These are phyloP conservation scores for Apamea crenata DNA, from an alignment of 2,888 invertebrate genomes.

Conservation along the genomic window DNA sequence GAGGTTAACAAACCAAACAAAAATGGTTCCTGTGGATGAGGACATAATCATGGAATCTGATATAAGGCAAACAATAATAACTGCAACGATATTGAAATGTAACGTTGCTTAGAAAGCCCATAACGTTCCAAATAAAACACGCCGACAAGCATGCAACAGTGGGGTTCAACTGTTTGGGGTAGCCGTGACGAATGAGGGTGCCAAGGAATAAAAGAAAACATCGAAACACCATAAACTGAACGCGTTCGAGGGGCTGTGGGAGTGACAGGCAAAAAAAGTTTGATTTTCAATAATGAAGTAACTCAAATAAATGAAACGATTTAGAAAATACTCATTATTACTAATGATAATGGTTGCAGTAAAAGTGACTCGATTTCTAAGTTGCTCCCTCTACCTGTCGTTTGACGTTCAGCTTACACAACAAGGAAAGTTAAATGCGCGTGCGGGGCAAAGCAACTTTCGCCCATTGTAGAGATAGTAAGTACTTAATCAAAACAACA, in stretches of 20 bases:
- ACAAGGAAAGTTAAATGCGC: constrained; percentile 89
- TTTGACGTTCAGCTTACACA: constrained; percentile 88
- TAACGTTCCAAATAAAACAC: constrained; percentile 70
- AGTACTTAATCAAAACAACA: constrained; percentile 71
- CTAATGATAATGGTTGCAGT: constrained; percentile 79
- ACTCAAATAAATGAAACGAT: constrained; percentile 64
- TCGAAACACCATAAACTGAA: constrained; percentile 81
- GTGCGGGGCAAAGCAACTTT: constrained; percentile 87
- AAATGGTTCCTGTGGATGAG: constrained; percentile 35
- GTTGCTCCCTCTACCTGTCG: constrained; percentile 87
- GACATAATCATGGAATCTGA: constrained; percentile 25
- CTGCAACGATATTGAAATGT: constrained; percentile 51
- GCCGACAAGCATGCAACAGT: constrained; percentile 74
- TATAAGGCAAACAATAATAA: constrained; percentile 38
- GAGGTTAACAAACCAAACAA: constrained; percentile 22
- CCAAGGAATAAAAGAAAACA: constrained; percentile 83
- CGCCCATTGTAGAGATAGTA: constrained; percentile 84
- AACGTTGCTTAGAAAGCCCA: constrained; percentile 57
- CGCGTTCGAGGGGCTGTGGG: constrained; percentile 74
- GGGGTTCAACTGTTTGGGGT: constrained; percentile 83
- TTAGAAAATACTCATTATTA: constrained; percentile 71
- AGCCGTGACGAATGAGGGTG: constrained; percentile 84
- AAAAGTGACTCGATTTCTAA: constrained; percentile 88
- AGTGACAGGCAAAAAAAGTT: constrained; percentile 61
- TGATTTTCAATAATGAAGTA: constrained; percentile 58